phyloP scores from a whole-genome alignment of 1,140 invertebrate genomes.

The Samia ricini region DNA sequence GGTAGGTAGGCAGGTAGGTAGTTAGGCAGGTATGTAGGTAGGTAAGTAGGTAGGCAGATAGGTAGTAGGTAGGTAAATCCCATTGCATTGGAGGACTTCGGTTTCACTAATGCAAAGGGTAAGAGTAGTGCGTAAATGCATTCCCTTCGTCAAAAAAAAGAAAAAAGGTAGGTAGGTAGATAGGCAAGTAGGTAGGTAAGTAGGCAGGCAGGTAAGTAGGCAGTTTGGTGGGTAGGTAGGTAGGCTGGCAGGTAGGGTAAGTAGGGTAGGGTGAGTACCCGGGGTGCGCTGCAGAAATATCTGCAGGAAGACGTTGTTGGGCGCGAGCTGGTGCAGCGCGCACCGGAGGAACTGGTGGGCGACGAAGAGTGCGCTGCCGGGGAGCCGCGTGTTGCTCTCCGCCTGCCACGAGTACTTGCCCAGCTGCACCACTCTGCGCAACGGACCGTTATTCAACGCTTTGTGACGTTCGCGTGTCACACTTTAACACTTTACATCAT shows the following conservation, averaged over 20 bases:
- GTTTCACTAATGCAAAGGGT: too few species aligned
- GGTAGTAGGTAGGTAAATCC: too few species aligned
- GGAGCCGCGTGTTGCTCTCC: conserved; percentile 91
- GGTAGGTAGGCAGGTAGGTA: too few species aligned
- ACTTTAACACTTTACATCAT: too few species aligned
- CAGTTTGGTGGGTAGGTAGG: neutral
- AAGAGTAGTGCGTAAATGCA: too few species aligned
- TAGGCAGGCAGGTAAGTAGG: too few species aligned
- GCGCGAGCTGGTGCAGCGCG: conserved; percentile 96
- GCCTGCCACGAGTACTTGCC: conserved; percentile 94
- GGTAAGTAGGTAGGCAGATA: too few species aligned
- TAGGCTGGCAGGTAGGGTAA: neutral
- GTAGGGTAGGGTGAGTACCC: conserved; percentile 72
- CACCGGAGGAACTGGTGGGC: conserved; percentile 98
- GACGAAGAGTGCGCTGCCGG: conserved; percentile 93
- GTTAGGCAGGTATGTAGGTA: too few species aligned
- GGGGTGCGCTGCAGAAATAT: conserved; percentile 94
- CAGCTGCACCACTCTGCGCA: conserved; percentile 83
- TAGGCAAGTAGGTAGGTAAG: too few species aligned
- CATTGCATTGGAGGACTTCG: too few species aligned
- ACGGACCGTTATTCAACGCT: neutral
- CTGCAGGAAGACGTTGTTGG: conserved; percentile 97
- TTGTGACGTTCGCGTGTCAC: neutral
- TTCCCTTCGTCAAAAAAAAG: too few species aligned
- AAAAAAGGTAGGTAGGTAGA: too few species aligned